phyloP scores from a whole-genome alignment of 2,888 invertebrate species.

The Drosophila picticornis region DNA sequence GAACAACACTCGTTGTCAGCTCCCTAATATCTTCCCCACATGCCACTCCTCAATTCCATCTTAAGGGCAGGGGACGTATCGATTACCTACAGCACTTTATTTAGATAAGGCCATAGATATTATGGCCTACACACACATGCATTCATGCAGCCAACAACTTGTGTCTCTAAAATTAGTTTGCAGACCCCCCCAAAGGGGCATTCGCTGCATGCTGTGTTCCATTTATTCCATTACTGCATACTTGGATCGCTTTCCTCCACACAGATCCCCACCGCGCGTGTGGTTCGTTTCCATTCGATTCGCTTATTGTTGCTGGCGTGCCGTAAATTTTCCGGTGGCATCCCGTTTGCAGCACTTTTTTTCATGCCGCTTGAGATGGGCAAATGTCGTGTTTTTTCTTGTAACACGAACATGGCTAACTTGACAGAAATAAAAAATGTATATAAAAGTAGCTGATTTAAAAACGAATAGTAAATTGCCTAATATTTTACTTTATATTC shows the following conservation, averaged over 20 bases:
- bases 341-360: constrained; percentile 41
- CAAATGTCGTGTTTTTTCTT: constrained; percentile 6
- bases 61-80: not conserved
- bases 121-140: constrained; percentile 5
- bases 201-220: constrained; percentile 46
- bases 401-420: not conserved
- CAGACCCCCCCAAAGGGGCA: constrained; percentile 48
- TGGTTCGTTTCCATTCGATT: constrained; percentile 16
- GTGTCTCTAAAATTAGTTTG: constrained; percentile 68
- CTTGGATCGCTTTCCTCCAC: constrained; percentile 25
- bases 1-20: not conserved
- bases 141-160: constrained; percentile 29
- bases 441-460: not conserved
- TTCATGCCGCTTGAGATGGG: constrained; percentile 22
- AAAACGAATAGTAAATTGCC: not conserved
- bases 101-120: constrained; percentile 4
- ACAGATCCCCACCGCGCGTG: constrained; percentile 5
- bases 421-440: not conserved
- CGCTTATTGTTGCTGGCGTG: constrained; percentile 61
- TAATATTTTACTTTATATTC: not conserved
- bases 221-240: constrained; percentile 64
- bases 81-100: constrained; percentile 25
- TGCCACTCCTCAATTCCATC: not conserved
- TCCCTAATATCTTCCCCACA: not conserved
- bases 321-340: constrained; percentile 74